Conservation (phyloP, 2,888 invertebrate genomes). For the Saturnia pavonia region DNA sequence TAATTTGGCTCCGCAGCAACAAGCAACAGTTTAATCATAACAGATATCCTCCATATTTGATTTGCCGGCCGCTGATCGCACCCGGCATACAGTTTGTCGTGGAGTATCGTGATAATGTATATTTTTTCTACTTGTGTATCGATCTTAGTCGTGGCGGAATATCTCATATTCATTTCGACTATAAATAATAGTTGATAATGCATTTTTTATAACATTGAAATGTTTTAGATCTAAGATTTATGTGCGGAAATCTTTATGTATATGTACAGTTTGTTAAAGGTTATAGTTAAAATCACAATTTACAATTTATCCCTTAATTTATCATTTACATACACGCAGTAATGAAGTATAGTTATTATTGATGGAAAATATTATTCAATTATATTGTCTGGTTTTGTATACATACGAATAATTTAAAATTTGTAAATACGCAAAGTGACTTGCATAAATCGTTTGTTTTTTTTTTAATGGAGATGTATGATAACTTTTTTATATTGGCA, state of each 20-base stretch:
- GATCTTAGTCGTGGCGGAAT: conserved; percentile 50
- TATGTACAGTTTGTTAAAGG: conserved; percentile 53
- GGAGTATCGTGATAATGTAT: conserved; percentile 59
- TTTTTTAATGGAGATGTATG: conserved; percentile 16
- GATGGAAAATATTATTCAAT: conserved; percentile 18
- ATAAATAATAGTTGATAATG: conserved; percentile 45
- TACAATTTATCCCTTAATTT: conserved; percentile 35
- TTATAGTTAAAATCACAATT: conserved; percentile 40
- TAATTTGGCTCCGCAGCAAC: conserved; percentile 15
- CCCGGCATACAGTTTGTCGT: conserved; percentile 3
- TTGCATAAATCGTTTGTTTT: conserved; percentile 39
- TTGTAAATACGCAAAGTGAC: conserved; percentile 64
- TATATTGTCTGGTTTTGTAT: not conserved
- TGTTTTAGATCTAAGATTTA: conserved; percentile 57
- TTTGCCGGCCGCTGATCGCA: not conserved
- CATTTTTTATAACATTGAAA: conserved; percentile 64
- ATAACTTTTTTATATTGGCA: conserved; percentile 34
- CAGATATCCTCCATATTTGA: not conserved
- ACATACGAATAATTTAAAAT: conserved; percentile 26
- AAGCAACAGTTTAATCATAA: conserved; percentile 3
- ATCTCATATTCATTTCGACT: conserved; percentile 50
- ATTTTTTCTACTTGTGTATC: conserved; percentile 79
- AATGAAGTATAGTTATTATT: conserved; percentile 30
- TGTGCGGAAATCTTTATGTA: conserved; percentile 57
- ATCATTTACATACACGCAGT: conserved; percentile 32